phyloP scores from a whole-genome alignment of 2,797 vertebrate species.

The Anguilla pacifica region DNA sequence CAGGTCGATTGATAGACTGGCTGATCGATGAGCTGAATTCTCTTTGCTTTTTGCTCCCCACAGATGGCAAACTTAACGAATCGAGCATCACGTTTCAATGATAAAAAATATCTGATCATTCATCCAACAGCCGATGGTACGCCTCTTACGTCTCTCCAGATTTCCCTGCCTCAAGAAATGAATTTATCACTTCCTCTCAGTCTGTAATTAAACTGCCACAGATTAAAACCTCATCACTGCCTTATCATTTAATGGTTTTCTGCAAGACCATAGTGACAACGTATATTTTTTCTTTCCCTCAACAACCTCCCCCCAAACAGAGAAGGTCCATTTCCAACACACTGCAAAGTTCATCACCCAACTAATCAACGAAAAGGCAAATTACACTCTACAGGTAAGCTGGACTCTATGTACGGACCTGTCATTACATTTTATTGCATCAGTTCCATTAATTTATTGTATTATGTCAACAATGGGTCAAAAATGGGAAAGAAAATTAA shows the following conservation, averaged over 20 bases:
- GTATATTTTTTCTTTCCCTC: background rate
- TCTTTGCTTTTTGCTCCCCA: constrained; percentile 23
- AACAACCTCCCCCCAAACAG: constrained; percentile 60
- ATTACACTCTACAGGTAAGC: constrained; percentile 96
- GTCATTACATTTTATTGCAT: background rate
- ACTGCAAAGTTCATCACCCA: constrained; percentile 92
- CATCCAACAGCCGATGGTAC: constrained; percentile 95
- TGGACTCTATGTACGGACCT: background rate
- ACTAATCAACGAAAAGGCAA: constrained; percentile 89
- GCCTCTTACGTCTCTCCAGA: constrained; percentile 49
- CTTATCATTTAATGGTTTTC: constrained; percentile 12
- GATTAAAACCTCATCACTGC: constrained; percentile 10
- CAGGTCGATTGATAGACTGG: background rate
- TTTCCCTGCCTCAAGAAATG: background rate
- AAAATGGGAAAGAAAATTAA: background rate
- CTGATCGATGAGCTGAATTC: constrained; percentile 7
- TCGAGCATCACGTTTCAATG: constrained; percentile 81
- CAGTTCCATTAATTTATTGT: background rate
- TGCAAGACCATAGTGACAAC: background rate
- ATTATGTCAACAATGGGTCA: background rate
- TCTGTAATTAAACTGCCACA: background rate
- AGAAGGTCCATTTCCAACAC: constrained; percentile 98
- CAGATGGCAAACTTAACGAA: constrained; percentile 86
- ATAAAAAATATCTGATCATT: constrained; percentile 91
- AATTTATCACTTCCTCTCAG: background rate